Conservation (phyloP, 1,140 invertebrate species). For the Triops cancriformis region DNA sequence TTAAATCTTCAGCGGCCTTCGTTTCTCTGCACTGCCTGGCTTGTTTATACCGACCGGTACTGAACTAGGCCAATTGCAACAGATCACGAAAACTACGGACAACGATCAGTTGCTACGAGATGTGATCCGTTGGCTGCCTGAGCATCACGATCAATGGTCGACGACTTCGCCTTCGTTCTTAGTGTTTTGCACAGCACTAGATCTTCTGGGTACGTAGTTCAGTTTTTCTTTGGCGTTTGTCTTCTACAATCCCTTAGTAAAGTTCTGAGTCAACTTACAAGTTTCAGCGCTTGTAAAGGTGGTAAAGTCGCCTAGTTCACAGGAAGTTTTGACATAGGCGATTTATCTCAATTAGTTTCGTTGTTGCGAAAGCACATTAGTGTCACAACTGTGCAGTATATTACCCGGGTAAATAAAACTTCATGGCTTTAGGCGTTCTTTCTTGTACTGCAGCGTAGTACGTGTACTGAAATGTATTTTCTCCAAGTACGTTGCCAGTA, state of each 20-base stretch:
- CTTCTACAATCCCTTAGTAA: neutral
- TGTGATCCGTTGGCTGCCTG: neutral
- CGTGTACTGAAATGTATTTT: too few species aligned
- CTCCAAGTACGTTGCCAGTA: too few species aligned
- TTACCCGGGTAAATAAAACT: too few species aligned
- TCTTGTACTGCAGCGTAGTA: too few species aligned
- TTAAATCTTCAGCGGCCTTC: neutral
- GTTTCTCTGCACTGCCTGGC: neutral
- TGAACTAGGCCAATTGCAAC: neutral
- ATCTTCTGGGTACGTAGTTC: neutral
- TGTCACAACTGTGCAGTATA: too few species aligned
- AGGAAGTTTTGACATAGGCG: too few species aligned
- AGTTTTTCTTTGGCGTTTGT: neutral
- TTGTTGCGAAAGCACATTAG: too few species aligned
- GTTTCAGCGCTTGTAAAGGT: too few species aligned
- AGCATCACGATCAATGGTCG: constrained; percentile 3
- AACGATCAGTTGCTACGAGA: constrained; percentile 9
- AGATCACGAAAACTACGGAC: neutral
- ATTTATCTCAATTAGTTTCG: too few species aligned
- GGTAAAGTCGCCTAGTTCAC: too few species aligned
- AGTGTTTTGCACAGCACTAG: neutral
- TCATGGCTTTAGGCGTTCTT: too few species aligned
- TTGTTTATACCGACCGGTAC: neutral
- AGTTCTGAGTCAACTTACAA: neutral
- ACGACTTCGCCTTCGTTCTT: neutral